Conservation (phyloP, 1,140 invertebrate genomes). For the Ooceraea biroi region DNA sequence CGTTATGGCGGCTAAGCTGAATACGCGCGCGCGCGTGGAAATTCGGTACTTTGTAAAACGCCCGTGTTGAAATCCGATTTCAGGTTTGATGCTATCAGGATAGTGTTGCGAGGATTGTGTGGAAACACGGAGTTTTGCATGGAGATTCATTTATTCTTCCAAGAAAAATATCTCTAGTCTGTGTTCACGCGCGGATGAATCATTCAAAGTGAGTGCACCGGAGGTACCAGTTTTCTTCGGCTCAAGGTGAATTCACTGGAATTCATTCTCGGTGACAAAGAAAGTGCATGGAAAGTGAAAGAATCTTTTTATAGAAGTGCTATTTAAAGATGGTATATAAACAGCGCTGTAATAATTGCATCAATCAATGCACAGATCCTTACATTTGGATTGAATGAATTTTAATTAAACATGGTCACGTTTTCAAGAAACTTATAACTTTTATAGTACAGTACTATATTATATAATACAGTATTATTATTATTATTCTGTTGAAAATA, state of each 20-base stretch:
- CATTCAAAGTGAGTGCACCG: constrained; percentile 31
- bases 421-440: too few relatives aligned
- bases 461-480: too few relatives aligned
- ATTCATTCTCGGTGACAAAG: neutral
- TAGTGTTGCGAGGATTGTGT: neutral
- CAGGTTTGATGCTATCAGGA: neutral
- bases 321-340: constrained; percentile 12
- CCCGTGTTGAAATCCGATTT: constrained; percentile 19
- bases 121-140: constrained; percentile 5
- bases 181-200: constrained; percentile 36
- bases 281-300: neutral
- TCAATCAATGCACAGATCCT: neutral
- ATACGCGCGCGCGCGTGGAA: neutral
- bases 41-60: neutral
- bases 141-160: constrained; percentile 31
- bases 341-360: neutral
- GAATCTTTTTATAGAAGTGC: neutral
- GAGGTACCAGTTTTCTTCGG: constrained; percentile 30
- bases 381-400: too few relatives aligned
- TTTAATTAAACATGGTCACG: too few relatives aligned
- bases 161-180: constrained; percentile 8
- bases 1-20: neutral
- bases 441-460: too few relatives aligned
- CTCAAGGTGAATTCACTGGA: constrained; percentile 24
- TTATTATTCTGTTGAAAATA: too few relatives aligned